phyloP scores from a whole-genome alignment of 2,888 invertebrate genomes.

The Tortricodes alternella region DNA sequence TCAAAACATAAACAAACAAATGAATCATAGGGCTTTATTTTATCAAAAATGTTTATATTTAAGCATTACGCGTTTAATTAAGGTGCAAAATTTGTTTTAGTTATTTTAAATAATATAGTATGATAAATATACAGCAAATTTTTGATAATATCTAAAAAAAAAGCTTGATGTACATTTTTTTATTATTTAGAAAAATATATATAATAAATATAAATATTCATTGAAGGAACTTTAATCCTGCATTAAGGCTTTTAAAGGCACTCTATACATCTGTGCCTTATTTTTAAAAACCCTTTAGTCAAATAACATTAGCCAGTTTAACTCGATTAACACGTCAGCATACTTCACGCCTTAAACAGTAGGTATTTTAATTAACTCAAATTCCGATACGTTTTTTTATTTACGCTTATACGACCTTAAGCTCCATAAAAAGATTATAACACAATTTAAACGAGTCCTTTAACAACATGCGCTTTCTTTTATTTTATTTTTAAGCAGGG shows the following conservation, averaged over 20 bases:
- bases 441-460: not conserved
- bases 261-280: not conserved
- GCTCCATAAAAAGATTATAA: not conserved
- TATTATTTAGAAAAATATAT: not conserved
- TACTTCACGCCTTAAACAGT: not conserved
- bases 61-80: too few species aligned
- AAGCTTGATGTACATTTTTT: not conserved
- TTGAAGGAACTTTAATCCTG: not conserved
- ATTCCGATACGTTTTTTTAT: not conserved
- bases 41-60: too few species aligned
- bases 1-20: slow-evolving; percentile 2
- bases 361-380: slow-evolving; percentile 14
- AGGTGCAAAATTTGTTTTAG: too few species aligned
- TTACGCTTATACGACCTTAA: not conserved
- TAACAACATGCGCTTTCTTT: slow-evolving; percentile 11
- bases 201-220: too few species aligned
- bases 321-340: slow-evolving; percentile 6
- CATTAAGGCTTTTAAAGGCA: not conserved
- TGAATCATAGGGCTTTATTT: not conserved
- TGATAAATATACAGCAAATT: too few species aligned
- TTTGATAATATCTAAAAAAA: too few species aligned
- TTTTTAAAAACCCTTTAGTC: not conserved
- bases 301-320: not conserved
- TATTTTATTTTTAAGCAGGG: not conserved
- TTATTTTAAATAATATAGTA: too few species aligned